Percentiles rank a stretch among this genome's conserved stretches.
Evolutionary conservation across 2,888 invertebrate species (phyloP).

Genomic region (Drosophila hamatofila): DNA sequence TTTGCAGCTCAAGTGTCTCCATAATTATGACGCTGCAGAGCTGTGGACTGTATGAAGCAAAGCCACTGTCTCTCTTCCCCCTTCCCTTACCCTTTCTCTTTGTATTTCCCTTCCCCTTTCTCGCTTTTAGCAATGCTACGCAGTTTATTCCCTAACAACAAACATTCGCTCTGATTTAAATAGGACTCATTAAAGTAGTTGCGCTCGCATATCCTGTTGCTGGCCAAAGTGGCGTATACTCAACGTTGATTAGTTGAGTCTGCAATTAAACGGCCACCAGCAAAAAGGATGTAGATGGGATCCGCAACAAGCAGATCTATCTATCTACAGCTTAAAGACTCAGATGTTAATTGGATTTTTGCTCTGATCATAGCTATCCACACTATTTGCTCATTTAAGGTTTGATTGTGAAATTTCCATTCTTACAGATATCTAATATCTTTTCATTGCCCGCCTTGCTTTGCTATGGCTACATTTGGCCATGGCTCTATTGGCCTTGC

Average conservation of each 20-base stretch:
- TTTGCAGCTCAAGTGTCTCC: constrained; percentile 66
- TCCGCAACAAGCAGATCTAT: no score
- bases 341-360: not conserved
- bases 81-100: not conserved
- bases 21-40: constrained; percentile 62
- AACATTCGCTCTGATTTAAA: constrained; percentile 5
- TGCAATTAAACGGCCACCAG: not conserved
- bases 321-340: not conserved
- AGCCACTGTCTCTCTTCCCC: not conserved
- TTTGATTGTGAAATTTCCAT: no score
- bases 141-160: constrained; percentile 11
- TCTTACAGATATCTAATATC: no score
- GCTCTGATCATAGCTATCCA: no score
- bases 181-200: constrained; percentile 4
- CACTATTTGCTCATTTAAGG: no score
- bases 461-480: no score
- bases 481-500: no score
- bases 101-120: no score
- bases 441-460: no score
- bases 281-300: not conserved
- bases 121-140: not conserved
- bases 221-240: not conserved
- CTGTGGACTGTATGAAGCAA: not conserved
- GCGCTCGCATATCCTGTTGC: constrained; percentile 2
- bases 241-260: constrained; percentile 1